Conservation (phyloP, 2,797 vertebrate genomes). For the Arvicola amphibius region DNA sequence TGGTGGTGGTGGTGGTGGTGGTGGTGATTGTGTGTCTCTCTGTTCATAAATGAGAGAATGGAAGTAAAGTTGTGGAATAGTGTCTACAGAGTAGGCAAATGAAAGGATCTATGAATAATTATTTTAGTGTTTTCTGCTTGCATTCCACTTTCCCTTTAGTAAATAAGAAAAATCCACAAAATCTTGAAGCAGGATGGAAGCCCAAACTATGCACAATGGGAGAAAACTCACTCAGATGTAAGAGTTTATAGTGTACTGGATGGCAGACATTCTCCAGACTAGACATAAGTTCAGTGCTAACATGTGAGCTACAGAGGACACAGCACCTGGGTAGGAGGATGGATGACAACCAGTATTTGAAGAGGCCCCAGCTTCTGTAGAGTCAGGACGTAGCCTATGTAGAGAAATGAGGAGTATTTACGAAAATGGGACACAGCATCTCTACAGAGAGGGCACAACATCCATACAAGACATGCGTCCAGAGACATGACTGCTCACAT, state of each 20-base stretch:
- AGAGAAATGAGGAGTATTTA: not conserved
- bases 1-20: too few relatives aligned
- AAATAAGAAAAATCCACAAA: not conserved
- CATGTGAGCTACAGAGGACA: not conserved
- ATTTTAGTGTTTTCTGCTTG: not conserved
- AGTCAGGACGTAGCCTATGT: not conserved
- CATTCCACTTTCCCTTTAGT: not conserved
- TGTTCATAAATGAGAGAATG: not conserved
- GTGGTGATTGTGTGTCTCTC: not conserved
- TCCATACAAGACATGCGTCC: not conserved
- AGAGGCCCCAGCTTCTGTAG: not conserved
- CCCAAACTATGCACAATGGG: not conserved
- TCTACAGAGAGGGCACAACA: not conserved
- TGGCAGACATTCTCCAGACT: not conserved
- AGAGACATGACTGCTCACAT: not conserved
- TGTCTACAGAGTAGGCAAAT: not conserved
- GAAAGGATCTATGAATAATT: not conserved
- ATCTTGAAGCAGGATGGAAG: not conserved
- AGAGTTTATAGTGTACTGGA: not conserved
- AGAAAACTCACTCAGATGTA: not conserved
- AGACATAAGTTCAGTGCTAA: not conserved
- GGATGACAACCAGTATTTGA: not conserved
- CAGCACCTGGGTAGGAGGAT: not conserved
- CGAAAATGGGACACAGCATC: not conserved
- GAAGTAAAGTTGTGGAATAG: not conserved